Base-by-base conservation (phyloP, 2,797 vertebrate species). In the Apogon talboti region DNA sequence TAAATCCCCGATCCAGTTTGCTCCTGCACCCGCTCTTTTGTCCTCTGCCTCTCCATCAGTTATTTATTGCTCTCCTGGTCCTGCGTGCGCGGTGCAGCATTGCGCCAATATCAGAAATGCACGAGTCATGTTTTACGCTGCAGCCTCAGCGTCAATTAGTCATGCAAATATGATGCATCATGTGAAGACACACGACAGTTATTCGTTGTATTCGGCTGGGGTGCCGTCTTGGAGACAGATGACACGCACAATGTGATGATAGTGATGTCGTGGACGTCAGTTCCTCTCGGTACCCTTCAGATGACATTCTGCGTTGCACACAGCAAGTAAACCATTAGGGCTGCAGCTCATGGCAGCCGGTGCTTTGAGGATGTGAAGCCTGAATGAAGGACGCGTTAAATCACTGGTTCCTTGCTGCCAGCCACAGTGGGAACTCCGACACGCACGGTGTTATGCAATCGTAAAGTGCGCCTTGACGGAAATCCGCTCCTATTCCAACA, bases 241-340 rank as follows among this genome's bases (percentile, higher is more conserved):
- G 78, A 59, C 63, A 28, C 45, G 51, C 21, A 33, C 64, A 15
- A 0, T 18, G 60, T 50, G 61, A 42, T 44, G 52, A 1, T 30
- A 21, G 49, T 21, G 72, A 61, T 74, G 64, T 16, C 35, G 13
- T 62, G 71, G 11, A 59, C 50, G 78, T 76, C 73, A 47, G 69
- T 38, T 76, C 61, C 66, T 79, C 74, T 68, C 58, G 0, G 72
- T 87, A 92, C 90, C 92, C 91, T 93, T 92, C 91, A 92, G 82
- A 91, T 92, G 92, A 92, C 92, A 91, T 93, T 93, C 91, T 74
- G 56, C 68, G 10, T 68, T 30, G n/a, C n/a, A 37, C 60, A 48
- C 47, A 50, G 14, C 21, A 44, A 44, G 43, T 13, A 11, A 41
- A 15, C 1, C 70, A 15, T 2, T 51, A 15, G 76, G 56, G 66